A percentile compares a stretch with the other conserved stretches of the same genome.
Conservation (phyloP, 2,797 vertebrate species). For the Sebastes nivosus region DNA sequence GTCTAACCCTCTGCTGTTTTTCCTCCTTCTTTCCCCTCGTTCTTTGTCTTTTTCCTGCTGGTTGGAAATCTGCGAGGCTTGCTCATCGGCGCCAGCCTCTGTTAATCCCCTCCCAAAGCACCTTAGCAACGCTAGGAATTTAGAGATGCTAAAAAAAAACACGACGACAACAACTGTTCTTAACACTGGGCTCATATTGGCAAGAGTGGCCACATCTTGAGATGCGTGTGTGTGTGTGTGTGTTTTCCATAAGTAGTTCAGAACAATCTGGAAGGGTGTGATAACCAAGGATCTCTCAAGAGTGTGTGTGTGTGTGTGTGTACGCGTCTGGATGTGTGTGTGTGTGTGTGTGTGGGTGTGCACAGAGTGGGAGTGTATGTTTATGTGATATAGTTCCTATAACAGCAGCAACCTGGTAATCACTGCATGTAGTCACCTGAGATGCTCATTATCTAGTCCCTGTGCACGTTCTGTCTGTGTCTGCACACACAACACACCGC, state of each 20-base stretch:
- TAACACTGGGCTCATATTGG: slow-evolving; percentile 80
- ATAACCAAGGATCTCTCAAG: slow-evolving; percentile 81
- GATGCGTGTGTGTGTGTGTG: slow-evolving; percentile 65
- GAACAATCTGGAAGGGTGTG: slow-evolving; percentile 83
- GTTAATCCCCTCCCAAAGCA: slow-evolving; percentile 85
- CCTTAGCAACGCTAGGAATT: slow-evolving; percentile 85
- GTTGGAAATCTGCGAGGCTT: slow-evolving; percentile 82
- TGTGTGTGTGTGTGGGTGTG: slow-evolving; percentile 18
- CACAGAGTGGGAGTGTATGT: slow-evolving; percentile 56
- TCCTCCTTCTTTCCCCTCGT: slow-evolving; percentile 66
- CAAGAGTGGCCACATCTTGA: slow-evolving; percentile 81
- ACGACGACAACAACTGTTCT: slow-evolving; percentile 80
- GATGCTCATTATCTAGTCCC: slow-evolving; percentile 76
- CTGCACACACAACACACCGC: slow-evolving; percentile 21
- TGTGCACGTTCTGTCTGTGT: slow-evolving; percentile 41
- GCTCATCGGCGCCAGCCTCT: slow-evolving; percentile 82
- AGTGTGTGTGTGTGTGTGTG: slow-evolving; percentile 53
- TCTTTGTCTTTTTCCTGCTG: slow-evolving; percentile 74
- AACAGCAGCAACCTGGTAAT: slow-evolving; percentile 77
- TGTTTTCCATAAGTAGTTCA: slow-evolving; percentile 82
- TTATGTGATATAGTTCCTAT: slow-evolving; percentile 71
- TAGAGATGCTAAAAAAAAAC: slow-evolving; percentile 81
- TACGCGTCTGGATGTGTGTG: slow-evolving; percentile 6
- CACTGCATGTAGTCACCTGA: slow-evolving; percentile 79
- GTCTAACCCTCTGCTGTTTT: slow-evolving; percentile 72